Conservation (phyloP, 2,888 invertebrate species). For the Erpobdella octoculata region DNA sequence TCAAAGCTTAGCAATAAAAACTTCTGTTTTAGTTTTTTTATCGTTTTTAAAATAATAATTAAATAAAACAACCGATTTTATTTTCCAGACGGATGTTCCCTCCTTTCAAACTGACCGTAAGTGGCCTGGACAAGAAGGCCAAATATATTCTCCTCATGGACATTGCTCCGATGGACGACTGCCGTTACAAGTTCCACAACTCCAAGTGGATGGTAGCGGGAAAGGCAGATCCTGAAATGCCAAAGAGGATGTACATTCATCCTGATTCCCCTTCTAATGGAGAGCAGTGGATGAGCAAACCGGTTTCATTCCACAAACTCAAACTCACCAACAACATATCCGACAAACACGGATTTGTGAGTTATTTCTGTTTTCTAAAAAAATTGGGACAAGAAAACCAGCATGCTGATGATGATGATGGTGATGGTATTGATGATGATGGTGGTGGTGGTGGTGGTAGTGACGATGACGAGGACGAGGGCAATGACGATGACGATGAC, state of each 20-base stretch:
- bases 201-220: conserved; percentile 72
- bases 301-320: conserved; percentile 96
- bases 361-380: conserved; percentile 18
- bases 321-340: conserved; percentile 99
- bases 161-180: conserved; percentile 94
- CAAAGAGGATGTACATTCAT: conserved; percentile 97
- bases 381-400: too few relatives aligned
- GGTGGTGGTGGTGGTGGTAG: background rate
- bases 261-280: conserved; percentile 87
- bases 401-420: background rate
- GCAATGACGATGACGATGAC: conserved; percentile 13
- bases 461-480: conserved; percentile 8
- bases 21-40: too few relatives aligned
- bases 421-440: background rate
- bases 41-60: too few relatives aligned
- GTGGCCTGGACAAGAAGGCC: conserved; percentile 93
- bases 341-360: conserved; percentile 63
- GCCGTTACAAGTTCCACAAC: conserved; percentile 62
- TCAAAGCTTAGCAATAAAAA: too few relatives aligned
- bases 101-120: conserved; percentile 96
- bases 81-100: conserved; percentile 93
- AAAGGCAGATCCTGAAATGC: conserved; percentile 58
- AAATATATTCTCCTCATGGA: conserved; percentile 70
- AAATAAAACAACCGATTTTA: too few relatives aligned
- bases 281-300: conserved; percentile 87